Percentiles rank a stretch among this genome's conserved stretches.
Evolutionary conservation across 2,113 vertebrate genomes (phyloP).

Genomic region (Oncorhynchus masou): DNA sequence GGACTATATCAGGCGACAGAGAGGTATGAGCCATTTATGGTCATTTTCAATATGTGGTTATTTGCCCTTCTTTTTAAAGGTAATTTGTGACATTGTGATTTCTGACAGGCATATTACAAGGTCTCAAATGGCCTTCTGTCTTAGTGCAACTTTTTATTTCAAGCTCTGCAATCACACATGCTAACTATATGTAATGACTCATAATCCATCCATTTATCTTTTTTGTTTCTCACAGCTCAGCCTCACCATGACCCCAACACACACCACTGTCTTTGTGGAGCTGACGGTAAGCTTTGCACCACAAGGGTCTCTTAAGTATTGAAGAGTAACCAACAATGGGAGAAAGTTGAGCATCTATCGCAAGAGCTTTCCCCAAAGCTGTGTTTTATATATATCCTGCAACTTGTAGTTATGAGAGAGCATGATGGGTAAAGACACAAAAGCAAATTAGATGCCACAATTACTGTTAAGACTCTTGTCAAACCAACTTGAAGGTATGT

Average conservation of each 20-base stretch:
- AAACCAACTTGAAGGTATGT: no score
- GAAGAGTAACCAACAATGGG: background rate
- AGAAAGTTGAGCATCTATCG: no score
- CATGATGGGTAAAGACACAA: no score
- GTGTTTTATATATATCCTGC: no score
- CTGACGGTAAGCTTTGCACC: constrained; percentile 85
- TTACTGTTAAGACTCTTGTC: no score
- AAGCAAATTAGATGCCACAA: no score
- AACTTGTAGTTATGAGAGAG: no score
- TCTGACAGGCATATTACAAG: background rate
- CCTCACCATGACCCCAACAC: constrained; percentile 98
- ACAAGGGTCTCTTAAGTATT: background rate
- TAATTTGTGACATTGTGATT: background rate
- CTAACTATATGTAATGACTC: background rate
- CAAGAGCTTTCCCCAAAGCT: no score
- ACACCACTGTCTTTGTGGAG: constrained; percentile 96
- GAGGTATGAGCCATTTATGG: constrained; percentile 72
- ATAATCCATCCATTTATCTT: background rate
- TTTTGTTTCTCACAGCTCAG: constrained; percentile 77
- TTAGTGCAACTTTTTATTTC: background rate
- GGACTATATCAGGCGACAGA: constrained; percentile 96
- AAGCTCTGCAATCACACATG: background rate
- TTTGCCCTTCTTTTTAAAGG: background rate
- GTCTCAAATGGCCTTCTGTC: background rate
- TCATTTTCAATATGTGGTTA: background rate